These are phyloP conservation scores for Platerodrilus igneus DNA, from an alignment of 2,888 invertebrate species.

Conservation along the genomic window DNA sequence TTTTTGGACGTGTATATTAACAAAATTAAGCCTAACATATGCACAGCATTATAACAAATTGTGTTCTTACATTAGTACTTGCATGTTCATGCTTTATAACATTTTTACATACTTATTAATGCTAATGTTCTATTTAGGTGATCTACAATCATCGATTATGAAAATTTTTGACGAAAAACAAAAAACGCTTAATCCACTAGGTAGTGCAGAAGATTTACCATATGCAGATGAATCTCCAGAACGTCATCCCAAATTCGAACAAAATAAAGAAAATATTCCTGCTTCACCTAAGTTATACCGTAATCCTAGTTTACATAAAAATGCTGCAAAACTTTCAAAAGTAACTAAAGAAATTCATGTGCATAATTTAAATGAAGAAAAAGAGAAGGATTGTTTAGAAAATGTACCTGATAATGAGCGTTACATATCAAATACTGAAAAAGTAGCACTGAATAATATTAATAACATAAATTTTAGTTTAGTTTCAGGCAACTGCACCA, in stretches of 20 bases:
- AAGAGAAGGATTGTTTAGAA: slow-evolving; percentile 46
- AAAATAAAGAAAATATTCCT: slow-evolving; percentile 43
- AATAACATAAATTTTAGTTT: slow-evolving; percentile 23
- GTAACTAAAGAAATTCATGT: slow-evolving; percentile 30
- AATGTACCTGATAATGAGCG: slow-evolving; percentile 44
- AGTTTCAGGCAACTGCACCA: slow-evolving; percentile 44
- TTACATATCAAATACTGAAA: slow-evolving; percentile 33
- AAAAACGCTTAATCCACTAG: slow-evolving; percentile 57
- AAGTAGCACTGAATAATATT: slow-evolving; percentile 28
- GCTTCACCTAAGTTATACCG: slow-evolving; percentile 43
- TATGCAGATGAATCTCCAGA: slow-evolving; percentile 67
- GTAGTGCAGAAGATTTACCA: slow-evolving; percentile 62
- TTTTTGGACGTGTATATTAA: slow-evolving; percentile 21
- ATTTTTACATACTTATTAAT: no score
- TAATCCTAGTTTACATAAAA: slow-evolving; percentile 54
- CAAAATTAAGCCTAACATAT: slow-evolving; percentile 19
- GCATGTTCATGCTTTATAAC: no score
- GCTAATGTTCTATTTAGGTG: no score
- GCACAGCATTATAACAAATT: slow-evolving; percentile 21
- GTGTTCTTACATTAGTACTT: no score
- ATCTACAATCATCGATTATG: slow-evolving; percentile 77
- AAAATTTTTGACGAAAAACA: slow-evolving; percentile 82
- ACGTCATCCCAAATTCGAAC: slow-evolving; percentile 37
- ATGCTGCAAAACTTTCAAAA: slow-evolving; percentile 30
- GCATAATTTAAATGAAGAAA: slow-evolving; percentile 47